Percentiles rank a stretch among this genome's conserved stretches.
Conservation (phyloP, 2,797 vertebrate species). For the Thamnophis elegans region DNA sequence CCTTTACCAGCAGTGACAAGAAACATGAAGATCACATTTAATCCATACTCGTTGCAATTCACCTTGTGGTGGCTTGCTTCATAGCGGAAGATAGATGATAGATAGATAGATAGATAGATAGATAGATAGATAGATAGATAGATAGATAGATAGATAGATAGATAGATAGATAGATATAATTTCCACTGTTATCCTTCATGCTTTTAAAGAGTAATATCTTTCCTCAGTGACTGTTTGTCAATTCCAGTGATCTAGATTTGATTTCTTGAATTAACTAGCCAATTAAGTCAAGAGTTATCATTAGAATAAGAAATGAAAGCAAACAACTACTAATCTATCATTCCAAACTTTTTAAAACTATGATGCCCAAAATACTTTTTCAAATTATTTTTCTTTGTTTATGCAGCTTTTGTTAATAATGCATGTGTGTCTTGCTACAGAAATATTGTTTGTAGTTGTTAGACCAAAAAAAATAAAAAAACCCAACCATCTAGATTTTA, state of each 20-base stretch:
- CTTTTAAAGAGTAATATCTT: conserved; percentile 72
- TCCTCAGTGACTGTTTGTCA: conserved; percentile 72
- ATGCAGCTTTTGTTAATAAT: conserved; percentile 23
- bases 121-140: no score
- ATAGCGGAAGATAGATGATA: conserved; percentile 64
- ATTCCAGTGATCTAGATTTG: conserved; percentile 73
- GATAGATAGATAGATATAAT: no score
- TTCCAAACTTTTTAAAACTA: conserved; percentile 46
- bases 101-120: no score
- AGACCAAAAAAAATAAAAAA: not conserved
- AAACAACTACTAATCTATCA: conserved; percentile 72
- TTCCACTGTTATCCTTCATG: conserved; percentile 69
- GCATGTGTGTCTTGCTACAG: not conserved
- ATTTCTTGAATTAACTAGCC: conserved; percentile 74
- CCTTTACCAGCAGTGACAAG: conserved; percentile 49
- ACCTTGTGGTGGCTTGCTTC: conserved; percentile 67
- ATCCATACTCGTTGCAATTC: conserved; percentile 65
- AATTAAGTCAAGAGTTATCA: conserved; percentile 70
- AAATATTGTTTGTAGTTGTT: not conserved
- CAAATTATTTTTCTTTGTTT: conserved; percentile 16
- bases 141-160: no score
- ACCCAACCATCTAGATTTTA: not conserved
- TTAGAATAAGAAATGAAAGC: conserved; percentile 70
- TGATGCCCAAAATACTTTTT: conserved; percentile 36
- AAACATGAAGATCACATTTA: conserved; percentile 62